Conservation (phyloP, 1,140 invertebrate species). For the Drosophila gunungcola region DNA sequence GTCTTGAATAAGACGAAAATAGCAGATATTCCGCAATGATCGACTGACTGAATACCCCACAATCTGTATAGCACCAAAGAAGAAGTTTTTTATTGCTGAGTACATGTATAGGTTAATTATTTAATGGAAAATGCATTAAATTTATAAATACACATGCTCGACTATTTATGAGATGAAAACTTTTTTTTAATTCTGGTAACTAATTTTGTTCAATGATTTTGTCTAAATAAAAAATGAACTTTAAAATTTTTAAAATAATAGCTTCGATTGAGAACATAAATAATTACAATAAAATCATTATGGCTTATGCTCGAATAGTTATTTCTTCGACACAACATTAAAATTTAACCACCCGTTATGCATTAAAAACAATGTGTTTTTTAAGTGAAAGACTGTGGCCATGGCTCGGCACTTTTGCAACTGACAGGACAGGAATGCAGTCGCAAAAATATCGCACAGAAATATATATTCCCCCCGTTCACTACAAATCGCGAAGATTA, state of each 20-base stretch:
- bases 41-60: background rate
- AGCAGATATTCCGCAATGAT: background rate
- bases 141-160: too few relatives aligned
- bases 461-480: slow-evolving; percentile 24
- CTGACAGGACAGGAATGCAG: slow-evolving; percentile 66
- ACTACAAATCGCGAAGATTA: slow-evolving; percentile 80
- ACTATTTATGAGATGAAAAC: too few relatives aligned
- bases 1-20: slow-evolving; percentile 10
- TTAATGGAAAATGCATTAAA: too few relatives aligned
- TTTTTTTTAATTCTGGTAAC: too few relatives aligned
- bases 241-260: too few relatives aligned
- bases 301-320: background rate
- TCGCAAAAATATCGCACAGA: slow-evolving; percentile 45
- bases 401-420: slow-evolving; percentile 39
- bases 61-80: background rate
- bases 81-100: too few relatives aligned
- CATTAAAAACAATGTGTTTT: background rate
- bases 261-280: too few relatives aligned
- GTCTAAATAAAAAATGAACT: too few relatives aligned
- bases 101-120: too few relatives aligned
- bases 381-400: slow-evolving; percentile 9
- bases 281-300: too few relatives aligned
- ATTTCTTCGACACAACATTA: background rate
- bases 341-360: background rate
- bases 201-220: too few relatives aligned